Conservation (phyloP, 2,113 vertebrate genomes). For the Vulpes lagopus region DNA sequence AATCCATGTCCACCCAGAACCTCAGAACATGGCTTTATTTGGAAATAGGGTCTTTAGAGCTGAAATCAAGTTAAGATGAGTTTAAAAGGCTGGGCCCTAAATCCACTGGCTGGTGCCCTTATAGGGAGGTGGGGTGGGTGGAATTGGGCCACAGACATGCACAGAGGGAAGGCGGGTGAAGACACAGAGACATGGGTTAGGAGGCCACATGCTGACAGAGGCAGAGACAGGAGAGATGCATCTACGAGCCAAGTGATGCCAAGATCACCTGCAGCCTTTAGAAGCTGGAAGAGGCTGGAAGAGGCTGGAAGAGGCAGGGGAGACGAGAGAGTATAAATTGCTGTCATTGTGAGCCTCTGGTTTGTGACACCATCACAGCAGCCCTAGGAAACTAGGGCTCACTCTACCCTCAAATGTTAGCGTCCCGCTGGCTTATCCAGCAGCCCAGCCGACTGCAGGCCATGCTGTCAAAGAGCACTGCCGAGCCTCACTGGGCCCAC, state of each 20-base stretch:
- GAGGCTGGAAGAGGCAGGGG: too few species aligned
- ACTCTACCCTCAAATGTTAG: background rate
- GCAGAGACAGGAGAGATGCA: rapidly evolving
- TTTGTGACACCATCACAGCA: background rate
- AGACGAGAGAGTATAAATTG: rapidly evolving
- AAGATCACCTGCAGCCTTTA: rapidly evolving
- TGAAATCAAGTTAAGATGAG: background rate
- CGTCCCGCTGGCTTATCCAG: background rate
- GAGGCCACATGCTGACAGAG: rapidly evolving
- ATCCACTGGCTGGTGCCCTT: background rate
- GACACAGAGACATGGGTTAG: background rate
- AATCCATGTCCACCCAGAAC: background rate
- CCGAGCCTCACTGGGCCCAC: rapidly evolving
- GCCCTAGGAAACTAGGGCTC: background rate
- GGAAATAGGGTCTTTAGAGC: background rate
- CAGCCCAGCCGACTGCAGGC: background rate
- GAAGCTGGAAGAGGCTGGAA: too few species aligned
- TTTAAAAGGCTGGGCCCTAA: background rate
- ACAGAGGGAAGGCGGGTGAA: background rate
- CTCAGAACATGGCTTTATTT: background rate
- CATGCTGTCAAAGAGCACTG: rapidly evolving
- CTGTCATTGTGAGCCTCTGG: background rate
- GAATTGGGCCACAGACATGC: background rate
- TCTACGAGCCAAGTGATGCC: background rate
- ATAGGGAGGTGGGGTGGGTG: background rate